These are phyloP conservation scores for Antigone vipio DNA, from an alignment of 2,113 vertebrate genomes.

Conservation along the genomic window DNA sequence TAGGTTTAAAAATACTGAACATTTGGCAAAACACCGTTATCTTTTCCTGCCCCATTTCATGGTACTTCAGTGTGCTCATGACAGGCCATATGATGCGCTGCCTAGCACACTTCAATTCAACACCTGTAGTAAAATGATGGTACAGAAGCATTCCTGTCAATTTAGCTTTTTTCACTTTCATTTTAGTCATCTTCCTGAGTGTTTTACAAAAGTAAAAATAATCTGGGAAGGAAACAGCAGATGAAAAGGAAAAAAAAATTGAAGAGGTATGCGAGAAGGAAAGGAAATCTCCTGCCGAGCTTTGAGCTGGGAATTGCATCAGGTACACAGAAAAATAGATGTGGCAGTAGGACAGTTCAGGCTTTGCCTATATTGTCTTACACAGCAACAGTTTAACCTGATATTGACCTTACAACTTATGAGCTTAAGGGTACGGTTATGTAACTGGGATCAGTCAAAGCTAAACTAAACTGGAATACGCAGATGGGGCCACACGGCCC, in stretches of 20 bases:
- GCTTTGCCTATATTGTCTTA: neutral
- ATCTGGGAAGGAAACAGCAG: neutral
- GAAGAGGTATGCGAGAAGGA: neutral
- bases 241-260: neutral
- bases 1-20: neutral
- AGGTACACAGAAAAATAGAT: neutral
- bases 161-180: neutral
- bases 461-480: constrained; percentile 43
- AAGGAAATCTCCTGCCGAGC: neutral
- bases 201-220: neutral
- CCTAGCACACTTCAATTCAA: neutral
- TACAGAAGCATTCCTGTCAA: neutral
- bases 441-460: constrained; percentile 42
- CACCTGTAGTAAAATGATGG: neutral
- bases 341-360: neutral
- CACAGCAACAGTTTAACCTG: constrained; percentile 7
- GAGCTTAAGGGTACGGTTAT: constrained; percentile 33
- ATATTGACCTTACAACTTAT: constrained; percentile 20
- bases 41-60: neutral
- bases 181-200: neutral
- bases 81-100: neutral
- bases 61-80: neutral
- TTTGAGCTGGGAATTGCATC: neutral
- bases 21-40: neutral
- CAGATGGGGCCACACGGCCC: neutral